Base-by-base conservation (phyloP, 2,113 vertebrate genomes). In the Suricata suricatta region DNA sequence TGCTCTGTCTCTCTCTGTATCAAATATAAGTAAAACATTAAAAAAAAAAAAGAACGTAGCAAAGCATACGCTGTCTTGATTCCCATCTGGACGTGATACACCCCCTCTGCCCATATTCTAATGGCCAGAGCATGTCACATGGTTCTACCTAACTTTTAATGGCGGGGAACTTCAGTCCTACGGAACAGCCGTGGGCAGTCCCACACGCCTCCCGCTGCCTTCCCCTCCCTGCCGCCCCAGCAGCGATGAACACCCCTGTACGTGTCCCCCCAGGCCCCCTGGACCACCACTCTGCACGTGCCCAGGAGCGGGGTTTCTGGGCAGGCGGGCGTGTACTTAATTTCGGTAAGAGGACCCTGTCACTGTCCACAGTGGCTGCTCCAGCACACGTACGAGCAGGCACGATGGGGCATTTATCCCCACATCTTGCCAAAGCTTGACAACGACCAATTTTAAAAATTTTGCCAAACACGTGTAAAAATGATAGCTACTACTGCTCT, bases 341-440 rank as follows among this genome's bases (percentile, higher is more conserved):
- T 16, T 7, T 69, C 57, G 16, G 50, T 5, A 1, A 90, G 21
- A 5, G 38, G 11, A 33, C 76, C 27, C 23, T n/a, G 2, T 29
- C 14, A 1, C 21, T 21, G 38, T 52, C 23, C 19, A 7, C 71
- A 33, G 13, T 0, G 6, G 66, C 15, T 31, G 41, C 54, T 2
- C 8, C 7, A 7, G 14, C 7, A 25, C 2, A 29, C 2, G 52
- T 14, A 17, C 4, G 1, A 68, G 69, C 38, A 23, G 60, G 33
- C 14, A 7, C 17, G 15, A 33, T 38, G 38, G 38, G 1, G 14
- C 11, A 0, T 9, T 0, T 10, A 21, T 7, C 25, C 44, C 15
- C 11, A 12, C 52, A 4, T 44, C 41, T n/a, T n/a, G 35, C 38
- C 23, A 2, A 27, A 0, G 23, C 23, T 15, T 64, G n/a, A 47